Percentiles rank a stretch among this genome's conserved stretches.
phyloP scores from a whole-genome alignment of 2,888 invertebrate species.

The Ditula angustiorana region DNA sequence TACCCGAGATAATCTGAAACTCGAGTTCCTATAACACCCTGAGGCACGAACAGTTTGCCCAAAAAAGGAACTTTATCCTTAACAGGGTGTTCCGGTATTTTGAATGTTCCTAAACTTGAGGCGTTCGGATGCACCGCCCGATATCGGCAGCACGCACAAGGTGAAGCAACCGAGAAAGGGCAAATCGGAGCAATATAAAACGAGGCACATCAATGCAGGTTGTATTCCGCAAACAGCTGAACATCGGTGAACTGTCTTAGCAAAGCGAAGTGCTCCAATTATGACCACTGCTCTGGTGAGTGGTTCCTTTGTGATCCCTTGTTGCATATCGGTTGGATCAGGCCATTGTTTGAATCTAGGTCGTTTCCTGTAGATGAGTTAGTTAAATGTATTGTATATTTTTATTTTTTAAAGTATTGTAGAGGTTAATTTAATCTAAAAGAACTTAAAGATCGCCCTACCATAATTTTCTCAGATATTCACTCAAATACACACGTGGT shows the following conservation, averaged over 20 bases:
- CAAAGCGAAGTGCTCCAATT: conserved; percentile 49
- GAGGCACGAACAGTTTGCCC: conserved; percentile 2
- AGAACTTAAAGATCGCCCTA: no score
- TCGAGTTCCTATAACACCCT: not conserved
- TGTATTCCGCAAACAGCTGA: conserved; percentile 76
- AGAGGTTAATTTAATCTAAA: no score
- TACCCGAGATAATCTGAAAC: not conserved
- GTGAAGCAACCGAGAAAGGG: conserved; percentile 84
- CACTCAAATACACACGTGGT: no score
- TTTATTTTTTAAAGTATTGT: no score
- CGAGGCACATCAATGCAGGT: conserved; percentile 76
- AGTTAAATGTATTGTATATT: not conserved
- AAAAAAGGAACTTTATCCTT: conserved; percentile 23
- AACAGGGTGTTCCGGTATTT: conserved; percentile 16
- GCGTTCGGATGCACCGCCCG: conserved; percentile 63
- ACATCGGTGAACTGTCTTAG: conserved; percentile 60
- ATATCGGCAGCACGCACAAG: conserved; percentile 76
- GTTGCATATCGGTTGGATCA: conserved; percentile 8
- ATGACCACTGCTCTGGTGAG: conserved; percentile 74
- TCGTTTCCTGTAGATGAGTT: conserved; percentile 4
- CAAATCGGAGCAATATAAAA: conserved; percentile 82
- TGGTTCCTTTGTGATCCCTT: conserved; percentile 41
- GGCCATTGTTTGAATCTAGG: conserved; percentile 2
- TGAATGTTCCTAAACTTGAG: conserved; percentile 22
- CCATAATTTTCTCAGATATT: no score